Percentiles rank a stretch among this genome's conserved stretches.
Evolutionary conservation across 2,888 invertebrate genomes (phyloP).

Genomic region (Meiosimyza decipiens): DNA sequence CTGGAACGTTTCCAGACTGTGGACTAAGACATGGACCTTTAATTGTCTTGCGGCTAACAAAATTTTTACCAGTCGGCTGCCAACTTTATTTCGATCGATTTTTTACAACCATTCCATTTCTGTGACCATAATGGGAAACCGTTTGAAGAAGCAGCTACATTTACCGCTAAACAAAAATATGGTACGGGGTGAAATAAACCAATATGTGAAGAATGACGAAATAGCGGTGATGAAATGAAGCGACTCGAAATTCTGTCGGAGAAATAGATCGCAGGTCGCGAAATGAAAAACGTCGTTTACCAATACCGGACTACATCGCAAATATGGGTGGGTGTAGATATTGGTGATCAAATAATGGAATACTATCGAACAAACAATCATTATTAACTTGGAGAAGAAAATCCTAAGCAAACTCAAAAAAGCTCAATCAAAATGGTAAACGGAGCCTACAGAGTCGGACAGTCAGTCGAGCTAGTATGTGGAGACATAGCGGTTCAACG

Average conservation of each 20-base stretch:
- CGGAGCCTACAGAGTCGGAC: too few relatives aligned
- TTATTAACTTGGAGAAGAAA: too few relatives aligned
- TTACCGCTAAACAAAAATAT: background rate
- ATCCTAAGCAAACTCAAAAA: too few relatives aligned
- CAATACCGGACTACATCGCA: background rate
- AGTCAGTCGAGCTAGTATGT: accelerated
- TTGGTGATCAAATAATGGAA: background rate
- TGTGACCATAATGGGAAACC: background rate
- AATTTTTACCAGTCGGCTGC: constrained; percentile 34
- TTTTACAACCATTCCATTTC: background rate
- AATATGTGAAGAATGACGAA: background rate
- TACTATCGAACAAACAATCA: constrained; percentile 26
- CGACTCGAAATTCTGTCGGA: background rate
- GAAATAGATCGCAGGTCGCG: too few relatives aligned
- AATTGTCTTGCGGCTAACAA: constrained; percentile 42
- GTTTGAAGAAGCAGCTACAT: background rate
- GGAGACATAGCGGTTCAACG: too few relatives aligned
- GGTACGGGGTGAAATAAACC: background rate
- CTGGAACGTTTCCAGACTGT: constrained; percentile 42
- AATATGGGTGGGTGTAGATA: constrained; percentile 5
- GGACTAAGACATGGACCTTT: constrained; percentile 44
- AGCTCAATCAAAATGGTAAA: too few relatives aligned
- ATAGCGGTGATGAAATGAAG: constrained; percentile 2
- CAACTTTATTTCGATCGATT: background rate
- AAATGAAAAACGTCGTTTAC: too few relatives aligned